Base-by-base conservation (phyloP, 2,888 invertebrate species). In the Byasa hedistus region DNA sequence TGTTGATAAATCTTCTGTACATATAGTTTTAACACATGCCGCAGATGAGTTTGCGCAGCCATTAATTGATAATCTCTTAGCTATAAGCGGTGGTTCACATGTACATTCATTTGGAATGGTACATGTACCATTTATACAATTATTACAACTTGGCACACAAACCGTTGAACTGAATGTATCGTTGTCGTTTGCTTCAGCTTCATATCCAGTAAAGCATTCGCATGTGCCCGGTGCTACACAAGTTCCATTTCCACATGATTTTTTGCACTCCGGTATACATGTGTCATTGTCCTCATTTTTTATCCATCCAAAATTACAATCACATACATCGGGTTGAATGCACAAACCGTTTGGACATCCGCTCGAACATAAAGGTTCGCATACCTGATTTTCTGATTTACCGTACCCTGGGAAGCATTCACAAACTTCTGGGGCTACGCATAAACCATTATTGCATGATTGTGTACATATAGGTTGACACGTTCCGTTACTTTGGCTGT, bases 381-480 rank as follows among this genome's bases (percentile, higher is more conserved):
- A 83, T 1, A 61, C 66, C 51, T 77, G 73, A 10, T 62, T 61
- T 7, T 72, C 75, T 17, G 73, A 72, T 69, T 72, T 74, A 59
- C 74, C 76, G 71, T 87, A 92, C 2, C 91, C 92, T 1, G 78
- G 72, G 15, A 84, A 75, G 70, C 93, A 93, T 67, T 84, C 71
- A 68, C 92, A 93, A 0, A 79, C 81, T 57, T 92, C 85, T 1
- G 93, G 92, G 0, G 86, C 87, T 0, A 85, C 75, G 71, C 93
- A 93, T 1, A 70, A 73, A 3, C 92, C 92, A 74, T 94, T 93
- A 1, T 83, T 75, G 61, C 93, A 93, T 12, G 84, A 83, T 17
- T 86, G 82, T 0, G 76, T 72, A 69, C 93, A 93, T 21, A 76
- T 69, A 0, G 83, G 80, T 64, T 75, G 72, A 52, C 85, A 85